These are phyloP conservation scores for Bombus confusus DNA, from an alignment of 1,140 invertebrate genomes.

Conservation along the genomic window DNA sequence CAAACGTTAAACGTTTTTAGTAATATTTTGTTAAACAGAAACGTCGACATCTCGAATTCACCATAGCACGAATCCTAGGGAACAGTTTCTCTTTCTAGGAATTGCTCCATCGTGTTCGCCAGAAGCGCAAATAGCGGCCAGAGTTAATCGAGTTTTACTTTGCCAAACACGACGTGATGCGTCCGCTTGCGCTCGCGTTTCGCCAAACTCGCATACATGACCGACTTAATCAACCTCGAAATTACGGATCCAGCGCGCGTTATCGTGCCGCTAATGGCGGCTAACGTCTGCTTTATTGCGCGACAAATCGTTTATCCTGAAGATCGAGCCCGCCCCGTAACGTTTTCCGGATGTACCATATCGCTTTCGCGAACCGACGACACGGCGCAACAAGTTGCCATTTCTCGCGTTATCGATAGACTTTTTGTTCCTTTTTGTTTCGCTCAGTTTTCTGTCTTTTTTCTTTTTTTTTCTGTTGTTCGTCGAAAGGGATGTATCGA, in stretches of 20 bases:
- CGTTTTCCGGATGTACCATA: neutral
- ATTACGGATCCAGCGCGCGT: conserved; percentile 10
- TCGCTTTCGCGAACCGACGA: neutral
- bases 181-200: conserved; percentile 4
- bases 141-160: conserved; percentile 51
- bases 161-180: conserved; percentile 41
- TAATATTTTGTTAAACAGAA: neutral
- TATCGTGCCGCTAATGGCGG: conserved; percentile 23
- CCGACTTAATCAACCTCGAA: conserved; percentile 42
- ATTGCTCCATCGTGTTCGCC: neutral
- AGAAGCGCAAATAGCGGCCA: conserved; percentile 17
- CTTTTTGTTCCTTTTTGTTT: neutral
- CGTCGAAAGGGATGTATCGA: neutral
- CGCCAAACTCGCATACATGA: conserved; percentile 10
- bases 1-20: neutral
- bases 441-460: neutral
- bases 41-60: neutral
- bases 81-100: neutral
- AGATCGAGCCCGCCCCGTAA: neutral
- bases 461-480: neutral
- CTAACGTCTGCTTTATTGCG: conserved; percentile 14
- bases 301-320: conserved; percentile 7
- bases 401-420: conserved; percentile 12
- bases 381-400: conserved; percentile 10
- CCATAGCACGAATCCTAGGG: neutral